Conservation (phyloP, 1,140 invertebrate genomes). For the Plutomurus gul region DNA sequence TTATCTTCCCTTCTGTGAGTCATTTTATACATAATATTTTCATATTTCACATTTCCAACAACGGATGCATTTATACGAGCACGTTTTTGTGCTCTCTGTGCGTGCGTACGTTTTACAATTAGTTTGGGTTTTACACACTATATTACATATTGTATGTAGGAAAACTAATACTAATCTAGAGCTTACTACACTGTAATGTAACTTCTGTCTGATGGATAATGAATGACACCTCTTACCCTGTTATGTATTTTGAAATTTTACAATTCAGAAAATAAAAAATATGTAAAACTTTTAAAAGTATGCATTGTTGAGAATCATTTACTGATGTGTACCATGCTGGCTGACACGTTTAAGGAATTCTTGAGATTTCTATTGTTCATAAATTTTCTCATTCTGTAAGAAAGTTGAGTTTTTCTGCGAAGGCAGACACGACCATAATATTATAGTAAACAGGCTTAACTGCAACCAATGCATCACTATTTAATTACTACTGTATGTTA, state of each 20-base stretch:
- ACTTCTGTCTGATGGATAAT: background rate
- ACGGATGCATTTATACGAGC: background rate
- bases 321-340: too few relatives aligned
- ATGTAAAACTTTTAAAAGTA: background rate
- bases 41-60: background rate
- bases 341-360: too few relatives aligned
- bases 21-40: conserved; percentile 20
- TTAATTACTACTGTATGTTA: too few relatives aligned
- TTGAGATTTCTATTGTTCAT: too few relatives aligned
- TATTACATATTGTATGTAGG: background rate
- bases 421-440: too few relatives aligned
- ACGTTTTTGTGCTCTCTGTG: background rate
- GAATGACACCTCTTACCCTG: background rate
- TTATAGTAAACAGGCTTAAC: too few relatives aligned
- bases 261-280: conserved; percentile 2
- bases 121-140: background rate
- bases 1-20: background rate
- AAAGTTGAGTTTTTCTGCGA: too few relatives aligned
- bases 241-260: conserved; percentile 24
- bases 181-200: conserved; percentile 17
- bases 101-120: background rate
- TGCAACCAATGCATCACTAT: too few relatives aligned
- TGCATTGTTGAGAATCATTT: too few relatives aligned
- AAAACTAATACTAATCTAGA: background rate
- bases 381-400: too few relatives aligned